Conservation (phyloP, 2,888 invertebrate species). For the Spisula solida region DNA sequence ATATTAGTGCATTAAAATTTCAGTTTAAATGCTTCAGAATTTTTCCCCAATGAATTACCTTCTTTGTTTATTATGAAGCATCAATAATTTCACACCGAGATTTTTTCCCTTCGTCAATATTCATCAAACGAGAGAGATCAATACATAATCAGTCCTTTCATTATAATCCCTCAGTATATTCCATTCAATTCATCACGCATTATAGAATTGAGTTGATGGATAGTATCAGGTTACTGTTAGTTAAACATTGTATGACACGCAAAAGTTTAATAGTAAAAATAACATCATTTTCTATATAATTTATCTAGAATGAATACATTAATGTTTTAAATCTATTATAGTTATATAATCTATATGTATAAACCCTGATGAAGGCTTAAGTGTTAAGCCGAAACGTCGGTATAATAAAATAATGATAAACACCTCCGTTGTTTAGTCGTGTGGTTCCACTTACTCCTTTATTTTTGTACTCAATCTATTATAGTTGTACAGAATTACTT, state of each 20-base stretch:
- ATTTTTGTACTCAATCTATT: too few species aligned
- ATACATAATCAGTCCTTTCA: neutral
- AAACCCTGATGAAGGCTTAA: too few species aligned
- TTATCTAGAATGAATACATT: neutral
- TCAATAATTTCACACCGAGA: neutral
- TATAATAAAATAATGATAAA: too few species aligned
- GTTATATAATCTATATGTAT: too few species aligned
- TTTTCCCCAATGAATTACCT: neutral
- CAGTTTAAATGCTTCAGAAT: neutral
- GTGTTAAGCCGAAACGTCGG: too few species aligned
- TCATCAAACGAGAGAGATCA: constrained; percentile 3
- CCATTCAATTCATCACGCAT: neutral
- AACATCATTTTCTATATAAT: neutral
- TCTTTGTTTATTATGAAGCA: neutral
- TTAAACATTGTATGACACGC: neutral
- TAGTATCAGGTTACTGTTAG: neutral
- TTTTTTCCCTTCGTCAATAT: neutral
- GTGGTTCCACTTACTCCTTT: too few species aligned
- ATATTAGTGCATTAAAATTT: neutral
- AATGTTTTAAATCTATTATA: too few species aligned
- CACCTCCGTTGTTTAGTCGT: too few species aligned
- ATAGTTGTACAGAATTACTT: too few species aligned
- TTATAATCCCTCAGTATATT: neutral
- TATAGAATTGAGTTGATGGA: neutral
- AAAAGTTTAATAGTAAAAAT: neutral